Evolutionary conservation across 2,888 invertebrate genomes (phyloP), one percentile per base, ranked within the genome.

Genomic region (Capitulum mitella): DNA sequence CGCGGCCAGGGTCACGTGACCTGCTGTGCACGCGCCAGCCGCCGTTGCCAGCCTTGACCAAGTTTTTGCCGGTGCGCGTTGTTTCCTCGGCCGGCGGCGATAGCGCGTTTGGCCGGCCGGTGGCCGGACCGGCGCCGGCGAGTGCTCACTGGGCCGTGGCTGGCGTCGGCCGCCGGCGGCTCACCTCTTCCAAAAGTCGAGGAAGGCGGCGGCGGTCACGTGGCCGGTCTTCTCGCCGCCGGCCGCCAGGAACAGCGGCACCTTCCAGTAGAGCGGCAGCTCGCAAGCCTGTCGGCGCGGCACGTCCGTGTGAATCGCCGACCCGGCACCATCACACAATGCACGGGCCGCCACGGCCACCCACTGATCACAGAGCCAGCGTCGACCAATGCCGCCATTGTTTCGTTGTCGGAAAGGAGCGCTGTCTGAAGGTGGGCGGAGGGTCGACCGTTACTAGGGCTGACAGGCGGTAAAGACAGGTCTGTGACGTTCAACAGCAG

Each of bases 191-290:
- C 96, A 97, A 87, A 93, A 95, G 83, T 92, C 92, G 81, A 95
- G 90, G 86, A 96, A 95, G 84, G 91, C 90, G 85, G 91, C 91
- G 83, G 92, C 90, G 83, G 95, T 94, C 81, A 96, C 90, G 78
- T 88, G 89, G 87, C 91, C 87, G 86, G 91, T 85, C 88, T 90
- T 88, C 86, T 92, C 89, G 85, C 92, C 90, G 86, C 94, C 90
- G 54, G 93, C 92, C 78, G 94, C 93, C 81, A 93, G 89, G 88
- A 95, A 97, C 81, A 99, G 88, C n/a, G 97, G 94, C 86, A 93
- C 92, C 86, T 98, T 98, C 98, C 98, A 98, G 87, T 98, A 99
- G 79, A 97, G 89, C 22, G 98, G 96, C 83, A 97, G 89, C 82
- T 94, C 94, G 86, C 95, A 95, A 48, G 95, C 93, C 89, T 95